Evolutionary conservation across 2,797 vertebrate species (phyloP), one percentile per base, ranked within the genome.

Genomic region (Acanthurus tractus): DNA sequence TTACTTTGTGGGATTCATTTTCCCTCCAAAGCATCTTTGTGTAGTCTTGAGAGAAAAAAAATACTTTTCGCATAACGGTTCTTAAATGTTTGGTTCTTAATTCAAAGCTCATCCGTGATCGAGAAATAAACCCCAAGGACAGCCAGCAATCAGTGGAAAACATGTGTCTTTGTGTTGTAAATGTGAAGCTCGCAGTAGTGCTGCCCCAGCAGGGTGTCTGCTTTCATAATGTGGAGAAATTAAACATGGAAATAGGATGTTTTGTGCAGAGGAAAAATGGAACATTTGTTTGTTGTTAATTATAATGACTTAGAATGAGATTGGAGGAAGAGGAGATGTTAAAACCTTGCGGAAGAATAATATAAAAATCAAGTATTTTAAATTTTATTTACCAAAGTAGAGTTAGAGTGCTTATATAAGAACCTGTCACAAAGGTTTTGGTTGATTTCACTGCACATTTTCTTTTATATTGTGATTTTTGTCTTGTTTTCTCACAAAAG

Each of bases 61-160:
- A 54, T 22, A 36, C 25, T 45, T 38, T 66, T 79, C 15, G 46
- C 20, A 20, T 36, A 34, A 72, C 8, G 15, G 8, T 14, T 81
- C 46, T 70, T 74, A 69, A 76, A 74, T 77, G 67, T 74, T 79
- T n/a, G 63, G 46, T 52, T 76, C 17, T 59, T 42, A 71, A 71
- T 81, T 89, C 79, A 86, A 79, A 88, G 85, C 79, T 79, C 68
- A 48, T 56, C 45, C 6, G 10, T 62, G 38, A 45, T 72, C 64
- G 40, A 71, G 63, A 78, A 87, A 79, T 83, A 78, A 83, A 81
- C 61, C 65, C 53, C 22, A 49, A 64, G 48, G 7, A 71, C 38
- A 80, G 61, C 38, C 52, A 62, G 20, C 61, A 68, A 38, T 78
- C 64, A 25, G 72, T 36, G 55, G 36, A 50, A 77, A 86, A 83